Evolutionary conservation across 2,797 vertebrate species (phyloP).

Genomic region (Telmatherina bonti): DNA sequence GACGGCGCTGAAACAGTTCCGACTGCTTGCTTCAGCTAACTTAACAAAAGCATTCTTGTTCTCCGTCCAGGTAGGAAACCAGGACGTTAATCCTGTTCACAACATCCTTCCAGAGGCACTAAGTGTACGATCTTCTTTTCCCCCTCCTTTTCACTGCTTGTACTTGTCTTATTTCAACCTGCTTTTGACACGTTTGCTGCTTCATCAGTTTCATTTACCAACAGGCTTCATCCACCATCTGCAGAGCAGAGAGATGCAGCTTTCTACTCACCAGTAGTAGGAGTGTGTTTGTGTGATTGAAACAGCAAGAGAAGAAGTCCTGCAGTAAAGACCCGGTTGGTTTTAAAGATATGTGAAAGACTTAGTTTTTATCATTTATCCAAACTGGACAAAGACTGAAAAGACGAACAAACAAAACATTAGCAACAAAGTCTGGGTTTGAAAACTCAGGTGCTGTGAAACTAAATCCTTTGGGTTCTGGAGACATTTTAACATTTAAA

Average conservation of each 20-base stretch:
- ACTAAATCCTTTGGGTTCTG: too few species aligned
- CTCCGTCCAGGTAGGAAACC: neutral
- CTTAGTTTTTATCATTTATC: too few species aligned
- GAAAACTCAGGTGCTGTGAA: too few species aligned
- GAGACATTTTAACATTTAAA: too few species aligned
- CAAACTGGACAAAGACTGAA: too few species aligned
- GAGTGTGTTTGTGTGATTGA: constrained; percentile 15
- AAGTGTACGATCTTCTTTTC: neutral
- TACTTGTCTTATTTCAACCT: constrained; percentile 12
- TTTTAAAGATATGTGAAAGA: too few species aligned
- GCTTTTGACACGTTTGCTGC: constrained; percentile 10
- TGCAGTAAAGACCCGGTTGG: constrained; percentile 13
- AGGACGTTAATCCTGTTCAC: constrained; percentile 1
- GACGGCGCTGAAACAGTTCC: neutral
- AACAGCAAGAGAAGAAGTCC: too few species aligned
- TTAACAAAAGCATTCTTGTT: constrained; percentile 7
- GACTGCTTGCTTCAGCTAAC: neutral
- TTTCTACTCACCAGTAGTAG: constrained; percentile 23
- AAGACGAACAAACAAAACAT: too few species aligned
- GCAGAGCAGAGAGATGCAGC: constrained; percentile 28
- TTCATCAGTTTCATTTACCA: constrained; percentile 27
- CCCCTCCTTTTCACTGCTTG: neutral
- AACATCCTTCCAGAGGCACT: neutral
- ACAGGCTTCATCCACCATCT: constrained; percentile 35
- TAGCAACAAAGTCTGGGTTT: too few species aligned